Conservation (phyloP, 2,888 invertebrate genomes). For the Teleiodes luculella region DNA sequence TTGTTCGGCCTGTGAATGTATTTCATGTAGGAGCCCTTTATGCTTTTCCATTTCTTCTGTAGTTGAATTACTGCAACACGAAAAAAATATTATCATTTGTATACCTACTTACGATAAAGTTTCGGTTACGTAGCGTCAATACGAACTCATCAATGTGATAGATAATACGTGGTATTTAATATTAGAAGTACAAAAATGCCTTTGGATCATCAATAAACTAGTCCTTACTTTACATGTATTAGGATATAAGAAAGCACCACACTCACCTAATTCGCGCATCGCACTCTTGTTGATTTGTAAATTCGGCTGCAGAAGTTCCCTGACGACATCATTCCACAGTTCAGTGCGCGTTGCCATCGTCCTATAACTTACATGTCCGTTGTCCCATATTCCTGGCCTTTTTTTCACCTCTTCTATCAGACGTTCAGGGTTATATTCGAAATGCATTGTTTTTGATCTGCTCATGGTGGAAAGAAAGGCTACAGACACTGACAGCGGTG, state of each 20-base stretch:
- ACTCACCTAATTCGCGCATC: slow-evolving; percentile 64
- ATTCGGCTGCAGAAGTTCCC: slow-evolving; percentile 53
- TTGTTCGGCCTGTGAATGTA: slow-evolving; percentile 54
- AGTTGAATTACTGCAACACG: slow-evolving; percentile 63
- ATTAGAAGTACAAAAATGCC: too few species aligned
- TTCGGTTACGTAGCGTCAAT: too few species aligned
- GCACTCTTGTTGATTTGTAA: slow-evolving; percentile 62
- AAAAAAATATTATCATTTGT: too few species aligned
- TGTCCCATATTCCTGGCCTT: slow-evolving; percentile 68
- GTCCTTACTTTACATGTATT: too few species aligned
- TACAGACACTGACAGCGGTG: slow-evolving; percentile 21
- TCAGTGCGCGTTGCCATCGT: slow-evolving; percentile 47
- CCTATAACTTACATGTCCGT: slow-evolving; percentile 54
- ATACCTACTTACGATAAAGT: too few species aligned
- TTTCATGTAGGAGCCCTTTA: slow-evolving; percentile 64
- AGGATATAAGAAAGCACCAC: too few species aligned
- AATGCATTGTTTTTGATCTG: slow-evolving; percentile 45
- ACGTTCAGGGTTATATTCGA: slow-evolving; percentile 68
- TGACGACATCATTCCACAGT: slow-evolving; percentile 62
- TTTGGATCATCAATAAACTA: too few species aligned
- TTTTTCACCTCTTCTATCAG: slow-evolving; percentile 64
- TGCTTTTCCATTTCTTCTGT: slow-evolving; percentile 73
- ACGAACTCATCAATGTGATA: background rate
- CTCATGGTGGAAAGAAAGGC: background rate
- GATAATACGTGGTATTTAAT: background rate